Evolutionary conservation across 2,797 vertebrate genomes (phyloP).

Genomic region (Cheirogaleus major): DNA sequence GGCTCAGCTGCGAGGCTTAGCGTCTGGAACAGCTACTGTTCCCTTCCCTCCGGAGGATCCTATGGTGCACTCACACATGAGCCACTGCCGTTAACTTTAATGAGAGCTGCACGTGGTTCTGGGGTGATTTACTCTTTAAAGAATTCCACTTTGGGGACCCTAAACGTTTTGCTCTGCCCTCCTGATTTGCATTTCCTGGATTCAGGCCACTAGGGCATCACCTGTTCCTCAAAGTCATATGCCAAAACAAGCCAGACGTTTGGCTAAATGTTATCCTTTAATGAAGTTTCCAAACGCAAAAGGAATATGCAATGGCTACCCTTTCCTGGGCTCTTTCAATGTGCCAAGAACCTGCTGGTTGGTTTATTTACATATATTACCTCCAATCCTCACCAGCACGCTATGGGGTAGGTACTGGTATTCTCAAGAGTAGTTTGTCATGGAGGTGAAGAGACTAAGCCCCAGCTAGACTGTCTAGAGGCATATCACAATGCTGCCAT

Average conservation of each 20-base stretch:
- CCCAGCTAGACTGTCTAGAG: rapidly evolving
- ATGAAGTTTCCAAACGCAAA: not conserved
- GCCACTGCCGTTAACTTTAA: rapidly evolving
- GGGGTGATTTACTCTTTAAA: not conserved
- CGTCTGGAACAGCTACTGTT: not conserved
- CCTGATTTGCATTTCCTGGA: not conserved
- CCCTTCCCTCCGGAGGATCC: not conserved
- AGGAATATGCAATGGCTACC: not conserved
- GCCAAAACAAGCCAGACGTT: not conserved
- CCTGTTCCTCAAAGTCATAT: not conserved
- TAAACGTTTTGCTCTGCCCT: not conserved
- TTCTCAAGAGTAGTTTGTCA: rapidly evolving
- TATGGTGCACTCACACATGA: not conserved
- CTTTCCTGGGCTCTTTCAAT: not conserved
- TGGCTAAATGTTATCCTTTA: not conserved
- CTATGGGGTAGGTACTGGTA: rapidly evolving
- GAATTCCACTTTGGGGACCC: not conserved
- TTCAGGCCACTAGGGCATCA: not conserved
- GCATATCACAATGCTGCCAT: rapidly evolving
- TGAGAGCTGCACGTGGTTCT: not conserved
- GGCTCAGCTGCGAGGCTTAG: not conserved
- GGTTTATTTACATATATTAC: rapidly evolving
- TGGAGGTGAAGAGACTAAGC: not conserved
- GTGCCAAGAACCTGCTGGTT: rapidly evolving
- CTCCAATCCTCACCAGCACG: rapidly evolving